These are phyloP conservation scores for Neotoxoptera formosana DNA, from an alignment of 1,140 invertebrate species.

Conservation along the genomic window DNA sequence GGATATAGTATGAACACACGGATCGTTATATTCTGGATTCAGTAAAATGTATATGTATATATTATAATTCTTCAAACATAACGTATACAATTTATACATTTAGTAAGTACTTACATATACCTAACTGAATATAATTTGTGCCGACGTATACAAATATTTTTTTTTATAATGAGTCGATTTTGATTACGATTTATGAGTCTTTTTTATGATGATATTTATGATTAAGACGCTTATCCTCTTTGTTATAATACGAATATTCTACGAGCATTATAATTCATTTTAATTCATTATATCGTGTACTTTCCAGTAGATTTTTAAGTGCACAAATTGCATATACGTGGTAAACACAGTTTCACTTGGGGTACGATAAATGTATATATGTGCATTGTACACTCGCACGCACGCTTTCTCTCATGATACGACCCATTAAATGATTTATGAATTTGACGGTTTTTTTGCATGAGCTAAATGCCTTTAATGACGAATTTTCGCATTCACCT, in stretches of 20 bases:
- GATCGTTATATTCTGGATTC: too few relatives aligned
- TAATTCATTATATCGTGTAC: conserved; percentile 23
- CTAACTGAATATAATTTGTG: not conserved
- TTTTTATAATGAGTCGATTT: not conserved
- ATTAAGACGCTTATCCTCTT: not conserved
- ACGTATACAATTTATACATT: not conserved
- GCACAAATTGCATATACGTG: conserved; percentile 42
- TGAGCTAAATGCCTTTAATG: conserved; percentile 30
- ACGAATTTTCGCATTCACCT: conserved; percentile 27
- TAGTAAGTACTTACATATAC: not conserved
- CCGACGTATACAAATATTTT: not conserved
- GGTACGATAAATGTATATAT: conserved; percentile 32
- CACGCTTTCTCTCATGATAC: conserved; percentile 45
- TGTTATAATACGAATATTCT: not conserved
- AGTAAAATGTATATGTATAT: not conserved
- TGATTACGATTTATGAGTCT: too few relatives aligned
- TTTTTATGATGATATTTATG: not conserved
- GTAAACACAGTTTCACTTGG: conserved; percentile 51
- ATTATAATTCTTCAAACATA: not conserved
- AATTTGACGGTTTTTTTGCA: conserved; percentile 43
- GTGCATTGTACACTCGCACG: conserved; percentile 19
- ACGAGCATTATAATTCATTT: conserved; percentile 20
- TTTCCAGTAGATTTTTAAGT: conserved; percentile 51
- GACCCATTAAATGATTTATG: conserved; percentile 52
- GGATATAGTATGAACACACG: too few relatives aligned